Conservation (phyloP, 1,140 invertebrate genomes). For the Bombyx mori region DNA sequence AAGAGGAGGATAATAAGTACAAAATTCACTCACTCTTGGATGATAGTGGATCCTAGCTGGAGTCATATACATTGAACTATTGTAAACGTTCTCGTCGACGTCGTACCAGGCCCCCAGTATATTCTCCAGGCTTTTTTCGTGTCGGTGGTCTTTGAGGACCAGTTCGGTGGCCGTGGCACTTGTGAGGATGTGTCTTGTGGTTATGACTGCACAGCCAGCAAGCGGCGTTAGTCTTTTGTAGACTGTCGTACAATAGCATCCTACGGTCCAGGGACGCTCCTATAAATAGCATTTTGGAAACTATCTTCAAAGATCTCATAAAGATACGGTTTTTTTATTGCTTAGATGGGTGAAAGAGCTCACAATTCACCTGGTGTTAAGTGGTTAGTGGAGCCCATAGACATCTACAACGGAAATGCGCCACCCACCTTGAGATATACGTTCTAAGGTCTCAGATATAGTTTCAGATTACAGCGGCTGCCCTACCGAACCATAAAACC, state of each 20-base stretch:
- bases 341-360: too few relatives aligned
- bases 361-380: too few relatives aligned
- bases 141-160: constrained; percentile 18
- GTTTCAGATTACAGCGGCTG: too few relatives aligned
- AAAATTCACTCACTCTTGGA: constrained; percentile 25
- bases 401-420: too few relatives aligned
- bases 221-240: constrained; percentile 23
- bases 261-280: constrained; percentile 14
- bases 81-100: constrained; percentile 9
- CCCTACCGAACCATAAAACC: too few relatives aligned
- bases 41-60: constrained; percentile 37
- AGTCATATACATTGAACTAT: constrained; percentile 30
- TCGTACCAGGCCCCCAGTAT: constrained; percentile 42
- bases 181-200: constrained; percentile 34
- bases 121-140: constrained; percentile 17
- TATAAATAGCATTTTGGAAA: constrained; percentile 12
- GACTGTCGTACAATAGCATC: constrained; percentile 35
- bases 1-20: too few relatives aligned
- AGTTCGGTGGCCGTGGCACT: constrained; percentile 34
- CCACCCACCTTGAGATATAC: too few relatives aligned
- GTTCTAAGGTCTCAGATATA: too few relatives aligned
- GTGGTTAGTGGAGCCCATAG: too few relatives aligned
- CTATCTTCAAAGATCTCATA: too few relatives aligned
- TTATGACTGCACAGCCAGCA: constrained; percentile 27
- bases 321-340: too few relatives aligned